Evolutionary conservation across 2,797 vertebrate species (phyloP).

Genomic region (Mormyrus proboscirostris): DNA sequence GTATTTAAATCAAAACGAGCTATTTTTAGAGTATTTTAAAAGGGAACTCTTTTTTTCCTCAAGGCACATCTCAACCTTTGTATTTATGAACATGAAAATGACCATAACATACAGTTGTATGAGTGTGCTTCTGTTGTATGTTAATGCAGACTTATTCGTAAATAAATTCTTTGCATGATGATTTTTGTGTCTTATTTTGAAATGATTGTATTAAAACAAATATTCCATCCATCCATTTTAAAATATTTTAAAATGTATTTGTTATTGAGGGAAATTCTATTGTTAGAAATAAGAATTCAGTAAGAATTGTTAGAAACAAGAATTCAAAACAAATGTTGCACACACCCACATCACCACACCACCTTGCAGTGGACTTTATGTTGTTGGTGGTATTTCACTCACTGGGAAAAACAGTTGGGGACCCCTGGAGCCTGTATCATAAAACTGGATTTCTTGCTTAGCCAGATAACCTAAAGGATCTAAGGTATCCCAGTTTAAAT

Average conservation of each 20-base stretch:
- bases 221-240: background rate
- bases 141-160: conserved; percentile 61
- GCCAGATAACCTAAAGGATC: background rate
- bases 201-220: background rate
- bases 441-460: background rate
- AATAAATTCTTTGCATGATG: conserved; percentile 75
- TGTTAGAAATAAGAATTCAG: background rate
- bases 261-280: background rate
- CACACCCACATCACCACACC: background rate
- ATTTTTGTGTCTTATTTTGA: conserved; percentile 27
- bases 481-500: background rate
- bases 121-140: conserved; percentile 60
- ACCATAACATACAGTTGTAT: conserved; percentile 45
- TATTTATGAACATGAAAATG: conserved; percentile 52
- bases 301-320: background rate
- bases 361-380: background rate
- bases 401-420: background rate
- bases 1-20: conserved; percentile 68
- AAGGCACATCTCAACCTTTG: conserved; percentile 54
- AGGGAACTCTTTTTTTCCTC: conserved; percentile 52
- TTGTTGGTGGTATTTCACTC: background rate
- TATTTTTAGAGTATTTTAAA: conserved; percentile 70
- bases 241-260: background rate
- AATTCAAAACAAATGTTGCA: conserved; percentile 1
- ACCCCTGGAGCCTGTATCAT: background rate